phyloP scores from a whole-genome alignment of 2,113 vertebrate genomes.

The Tupaia tana region DNA sequence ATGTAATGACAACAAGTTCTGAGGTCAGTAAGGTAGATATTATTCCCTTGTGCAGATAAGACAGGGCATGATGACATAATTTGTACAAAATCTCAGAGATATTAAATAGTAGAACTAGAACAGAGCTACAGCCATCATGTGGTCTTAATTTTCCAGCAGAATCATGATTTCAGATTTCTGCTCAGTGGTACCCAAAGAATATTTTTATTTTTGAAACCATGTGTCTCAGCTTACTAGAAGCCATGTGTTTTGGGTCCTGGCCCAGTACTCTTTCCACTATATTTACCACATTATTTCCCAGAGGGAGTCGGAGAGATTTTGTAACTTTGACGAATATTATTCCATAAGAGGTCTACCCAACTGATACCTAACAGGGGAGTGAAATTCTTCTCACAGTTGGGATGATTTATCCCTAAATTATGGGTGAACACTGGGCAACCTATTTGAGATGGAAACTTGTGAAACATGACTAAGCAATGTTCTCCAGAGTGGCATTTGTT shows the following conservation, averaged over 20 bases:
- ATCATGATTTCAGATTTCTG: slow-evolving; percentile 45
- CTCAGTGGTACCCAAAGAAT: slow-evolving; percentile 23
- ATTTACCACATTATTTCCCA: slow-evolving; percentile 31
- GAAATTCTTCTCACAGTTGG: slow-evolving; percentile 50
- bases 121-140: background rate
- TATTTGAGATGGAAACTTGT: slow-evolving; percentile 47
- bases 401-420: slow-evolving; percentile 30
- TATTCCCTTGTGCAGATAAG: background rate
- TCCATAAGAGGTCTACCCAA: background rate
- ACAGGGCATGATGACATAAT: background rate
- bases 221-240: slow-evolving; percentile 52
- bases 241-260: background rate
- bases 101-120: background rate
- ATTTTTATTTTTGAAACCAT: slow-evolving; percentile 62
- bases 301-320: slow-evolving; percentile 23
- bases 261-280: background rate
- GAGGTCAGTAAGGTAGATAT: background rate
- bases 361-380: slow-evolving; percentile 6
- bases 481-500: slow-evolving; percentile 44
- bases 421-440: background rate
- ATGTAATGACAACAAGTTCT: background rate
- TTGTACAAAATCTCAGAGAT: background rate
- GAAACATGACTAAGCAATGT: background rate
- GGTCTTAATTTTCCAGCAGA: slow-evolving; percentile 47
- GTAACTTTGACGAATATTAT: slow-evolving; percentile 55